These are phyloP conservation scores for Pantherophis guttatus DNA, from an alignment of 2,113 vertebrate genomes.

Conservation along the genomic window DNA sequence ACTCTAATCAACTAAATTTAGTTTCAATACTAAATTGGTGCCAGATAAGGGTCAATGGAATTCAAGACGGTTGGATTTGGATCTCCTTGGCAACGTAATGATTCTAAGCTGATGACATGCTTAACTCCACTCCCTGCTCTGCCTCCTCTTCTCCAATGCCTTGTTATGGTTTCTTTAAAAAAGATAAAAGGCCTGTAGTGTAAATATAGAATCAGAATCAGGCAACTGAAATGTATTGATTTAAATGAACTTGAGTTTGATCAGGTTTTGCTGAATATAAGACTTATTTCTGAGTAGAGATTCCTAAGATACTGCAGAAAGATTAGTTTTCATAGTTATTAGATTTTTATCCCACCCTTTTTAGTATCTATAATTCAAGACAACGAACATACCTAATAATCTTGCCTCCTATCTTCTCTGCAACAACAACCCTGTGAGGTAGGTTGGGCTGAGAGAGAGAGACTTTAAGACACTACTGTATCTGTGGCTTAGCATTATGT, in stretches of 20 bases:
- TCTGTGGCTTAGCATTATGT: background rate
- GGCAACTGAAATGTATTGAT: background rate
- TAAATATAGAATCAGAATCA: background rate
- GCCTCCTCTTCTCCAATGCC: background rate
- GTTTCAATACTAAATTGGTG: background rate
- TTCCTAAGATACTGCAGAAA: background rate
- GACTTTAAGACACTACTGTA: background rate
- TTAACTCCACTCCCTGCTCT: background rate
- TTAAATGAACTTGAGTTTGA: background rate
- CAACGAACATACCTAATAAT: background rate
- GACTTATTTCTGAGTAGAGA: background rate
- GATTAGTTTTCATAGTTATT: background rate
- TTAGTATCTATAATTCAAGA: background rate
- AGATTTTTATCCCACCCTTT: background rate
- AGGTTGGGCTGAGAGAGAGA: background rate
- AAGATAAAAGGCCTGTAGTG: background rate
- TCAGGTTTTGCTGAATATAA: background rate
- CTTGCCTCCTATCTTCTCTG: background rate
- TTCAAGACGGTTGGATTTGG: background rate
- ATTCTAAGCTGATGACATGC: background rate
- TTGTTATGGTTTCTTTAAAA: background rate
- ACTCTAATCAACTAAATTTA: background rate
- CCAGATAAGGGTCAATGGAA: background rate
- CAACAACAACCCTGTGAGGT: background rate
- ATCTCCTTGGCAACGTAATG: background rate